Percentiles rank a stretch among this genome's conserved stretches.
These are phyloP conservation scores for Bujurquina vittata DNA, from an alignment of 2,113 vertebrate species.

Conservation along the genomic window DNA sequence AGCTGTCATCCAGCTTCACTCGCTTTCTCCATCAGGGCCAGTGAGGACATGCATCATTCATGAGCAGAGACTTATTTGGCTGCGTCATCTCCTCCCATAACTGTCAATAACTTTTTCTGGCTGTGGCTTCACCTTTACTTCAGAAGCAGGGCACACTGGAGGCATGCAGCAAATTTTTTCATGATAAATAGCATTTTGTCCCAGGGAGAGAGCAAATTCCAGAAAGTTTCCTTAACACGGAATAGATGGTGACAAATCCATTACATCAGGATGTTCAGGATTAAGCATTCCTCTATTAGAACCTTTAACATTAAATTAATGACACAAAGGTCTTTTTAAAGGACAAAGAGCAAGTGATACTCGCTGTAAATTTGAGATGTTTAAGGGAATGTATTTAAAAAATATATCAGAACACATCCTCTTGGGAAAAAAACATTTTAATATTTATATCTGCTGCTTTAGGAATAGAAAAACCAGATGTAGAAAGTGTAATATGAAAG, in stretches of 20 bases:
- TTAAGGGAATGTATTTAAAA: not conserved
- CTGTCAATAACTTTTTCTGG: constrained; percentile 62
- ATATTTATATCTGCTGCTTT: constrained; percentile 16
- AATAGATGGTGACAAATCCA: not conserved
- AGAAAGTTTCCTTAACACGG: not conserved
- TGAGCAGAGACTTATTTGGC: constrained; percentile 71
- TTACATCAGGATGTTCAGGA: not conserved
- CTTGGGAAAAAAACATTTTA: not conserved
- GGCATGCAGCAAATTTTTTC: constrained; percentile 11
- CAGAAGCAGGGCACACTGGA: not conserved
- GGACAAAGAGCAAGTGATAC: not conserved
- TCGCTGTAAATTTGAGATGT: not conserved
- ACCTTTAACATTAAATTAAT: not conserved
- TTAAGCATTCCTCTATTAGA: not conserved
- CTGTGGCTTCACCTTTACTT: constrained; percentile 25
- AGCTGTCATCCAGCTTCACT: constrained; percentile 64
- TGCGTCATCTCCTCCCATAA: constrained; percentile 64
- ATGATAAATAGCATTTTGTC: not conserved
- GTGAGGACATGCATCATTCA: constrained; percentile 74
- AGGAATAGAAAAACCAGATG: not conserved
- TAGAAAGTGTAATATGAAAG: constrained; percentile 37
- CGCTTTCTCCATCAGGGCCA: constrained; percentile 61
- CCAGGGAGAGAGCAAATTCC: not conserved
- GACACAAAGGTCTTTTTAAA: not conserved
- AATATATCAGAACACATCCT: not conserved